Base-by-base conservation (phyloP, 2,797 vertebrate genomes). In the Ctenochaetus hawaiiensis region DNA sequence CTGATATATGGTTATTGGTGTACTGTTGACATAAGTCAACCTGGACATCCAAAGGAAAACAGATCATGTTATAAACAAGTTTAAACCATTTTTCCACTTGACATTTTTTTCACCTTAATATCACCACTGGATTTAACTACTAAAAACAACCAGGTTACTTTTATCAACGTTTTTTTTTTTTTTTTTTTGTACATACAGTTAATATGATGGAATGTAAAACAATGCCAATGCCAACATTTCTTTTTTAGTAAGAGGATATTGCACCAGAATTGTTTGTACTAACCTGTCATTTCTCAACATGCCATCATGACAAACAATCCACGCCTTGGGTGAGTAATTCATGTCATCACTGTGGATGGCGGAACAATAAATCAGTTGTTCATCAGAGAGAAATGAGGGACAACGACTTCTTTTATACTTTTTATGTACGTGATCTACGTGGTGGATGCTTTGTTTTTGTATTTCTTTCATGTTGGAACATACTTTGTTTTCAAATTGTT, bases 251-350 rank as follows among this genome's bases (percentile, higher is more conserved):
- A 61, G n/a, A 73, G 71, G 45, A 86, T 48, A 56, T 88, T 75
- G 8, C 73, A 0, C 81, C 73, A 79, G 43, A 11, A n/a, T 13
- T 0, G 39, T 65, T 12, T 66, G 67, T 71, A 14, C 75, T 63
- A 67, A 73, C 44, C 4, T 63, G 80, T 81, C 60, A 26, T 47
- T 73, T 78, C 54, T 22, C 9, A 6, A 51, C 48, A 26, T 52
- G 34, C 12, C 81, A 65, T 43, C 14, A 16, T 18, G 34, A 74
- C 66, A 69, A 12, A 17, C 44, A 22, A 34, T 12, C 23, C 89
- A 80, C 89, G 13, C 90, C 88, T 75, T 37, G 18, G 7, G 1
- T 88, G 77, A 87, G 26, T 78, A 51, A 85, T 56, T 30, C 11
- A 44, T 14, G 47, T 48, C 14, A 67, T 16, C 16, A 49, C 1